phyloP scores from a whole-genome alignment of 2,888 invertebrate genomes.

The Dasypogon diadema region DNA sequence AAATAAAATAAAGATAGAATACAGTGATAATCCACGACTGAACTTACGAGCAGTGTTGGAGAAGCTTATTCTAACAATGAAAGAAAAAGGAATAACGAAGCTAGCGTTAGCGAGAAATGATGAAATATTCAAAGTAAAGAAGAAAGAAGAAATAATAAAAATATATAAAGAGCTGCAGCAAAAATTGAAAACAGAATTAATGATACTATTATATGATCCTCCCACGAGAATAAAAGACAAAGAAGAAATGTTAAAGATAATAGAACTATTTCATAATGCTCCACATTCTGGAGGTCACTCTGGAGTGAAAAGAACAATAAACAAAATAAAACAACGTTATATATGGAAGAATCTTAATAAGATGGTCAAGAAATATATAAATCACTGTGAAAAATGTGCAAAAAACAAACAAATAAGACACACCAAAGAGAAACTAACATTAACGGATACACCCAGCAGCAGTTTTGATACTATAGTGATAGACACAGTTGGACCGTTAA shows the following conservation, averaged over 20 bases:
- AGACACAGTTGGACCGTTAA: background rate
- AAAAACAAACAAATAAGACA: background rate
- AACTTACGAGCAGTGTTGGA: background rate
- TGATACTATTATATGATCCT: background rate
- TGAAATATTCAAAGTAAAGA: background rate
- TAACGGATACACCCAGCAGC: background rate
- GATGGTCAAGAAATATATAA: background rate
- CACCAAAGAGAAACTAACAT: background rate
- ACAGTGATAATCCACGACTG: background rate
- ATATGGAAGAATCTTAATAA: constrained; percentile 1
- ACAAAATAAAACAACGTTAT: background rate
- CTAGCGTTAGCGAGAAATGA: background rate
- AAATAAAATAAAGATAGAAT: background rate
- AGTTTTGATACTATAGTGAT: background rate
- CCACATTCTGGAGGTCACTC: background rate
- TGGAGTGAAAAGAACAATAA: background rate
- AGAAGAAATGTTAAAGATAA: background rate
- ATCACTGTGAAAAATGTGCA: background rate
- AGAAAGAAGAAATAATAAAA: background rate
- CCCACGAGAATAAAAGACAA: background rate
- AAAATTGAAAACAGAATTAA: background rate
- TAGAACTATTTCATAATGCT: background rate
- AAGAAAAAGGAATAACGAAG: background rate
- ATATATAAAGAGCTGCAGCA: too few relatives aligned
- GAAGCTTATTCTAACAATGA: background rate